Evolutionary conservation across 2,888 invertebrate species (phyloP), one percentile per base, ranked within the genome.

Genomic region (Seira musarum): DNA sequence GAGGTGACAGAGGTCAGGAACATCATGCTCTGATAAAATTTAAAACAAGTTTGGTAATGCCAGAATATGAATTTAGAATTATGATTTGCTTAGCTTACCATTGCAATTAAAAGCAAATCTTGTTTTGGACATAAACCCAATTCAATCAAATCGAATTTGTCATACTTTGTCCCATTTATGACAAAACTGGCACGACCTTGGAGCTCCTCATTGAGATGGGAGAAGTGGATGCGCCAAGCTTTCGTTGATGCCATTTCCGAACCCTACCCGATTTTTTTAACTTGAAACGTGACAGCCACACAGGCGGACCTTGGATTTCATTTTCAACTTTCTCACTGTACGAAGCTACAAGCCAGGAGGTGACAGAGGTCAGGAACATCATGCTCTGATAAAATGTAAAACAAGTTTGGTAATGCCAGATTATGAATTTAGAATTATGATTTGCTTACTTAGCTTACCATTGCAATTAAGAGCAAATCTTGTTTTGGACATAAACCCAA

Each of bases 51-150:
- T 49, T 49, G 15, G 49, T n/a, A n/a, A n/a, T n/a, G n/a, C n/a
- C n/a, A n/a, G n/a, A n/a, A n/a, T n/a, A n/a, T n/a, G n/a, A n/a
- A n/a, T n/a, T n/a, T n/a, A n/a, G n/a, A 30, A 30, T 30, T 30
- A 8, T 5, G 3, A 30, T 30, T 30, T 30, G 3, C 30, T 30
- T 30, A 30, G 30, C 30, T 30, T 57, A 77, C 76, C 17, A 70
- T 35, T 21, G 57, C n/a, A 1, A 35, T 8, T 21, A 77, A 13
- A 1, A 70, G 15, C n/a, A 46, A 64, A 19, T 70, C 65, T 57
- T 77, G 76, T 17, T 25, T 53, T 1, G 76, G 76, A 19, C 76
- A 77, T 5, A 77, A 25, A 6, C 69, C 70, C 19, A 77, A 35
- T 0, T 77, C 30, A 49, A 70, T 69, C 65, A 77, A 17, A 0